Base-by-base conservation (phyloP, 2,113 vertebrate species). In the Platycercus adscitus region DNA sequence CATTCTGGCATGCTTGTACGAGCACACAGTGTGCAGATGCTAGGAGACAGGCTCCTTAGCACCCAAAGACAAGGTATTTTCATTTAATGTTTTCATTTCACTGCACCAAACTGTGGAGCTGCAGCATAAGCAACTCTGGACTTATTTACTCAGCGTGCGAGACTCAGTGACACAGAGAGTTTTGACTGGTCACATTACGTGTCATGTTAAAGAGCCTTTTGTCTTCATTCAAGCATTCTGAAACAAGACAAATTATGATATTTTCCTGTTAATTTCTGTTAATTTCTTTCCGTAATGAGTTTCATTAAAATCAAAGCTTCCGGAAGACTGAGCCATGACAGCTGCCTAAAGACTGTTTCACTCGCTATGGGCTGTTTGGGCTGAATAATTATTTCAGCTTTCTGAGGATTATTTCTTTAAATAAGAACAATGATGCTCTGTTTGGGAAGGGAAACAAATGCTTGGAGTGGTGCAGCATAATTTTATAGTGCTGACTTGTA, bases 211-310 rank as follows among this genome's bases (percentile, higher is more conserved):
- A 97, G 95, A 97, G 88, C 72, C 94, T 95, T 98, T 98, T 98
- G 97, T 98, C 97, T 97, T 97, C 95, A 93, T 98, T 97, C 95
- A 85, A 85, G 95, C 95, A 97, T 97, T 98, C 97, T 96, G 97
- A 98, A 98, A 98, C 97, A 98, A 97, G 98, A 98, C 97, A 98
- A 98, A 98, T 98, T 97, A 98, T 97, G 94, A 98, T 98, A 97
- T 98, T 97, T 97, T 98, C 97, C 94, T 89, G 91, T 96, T 96
- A 97, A 96, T 96, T 96, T 98, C 97, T 98, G 97, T 98, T 98
- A 98, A 98, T 98, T 98, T 98, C 97, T 98, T 97, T 96, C 92
- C 95, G 93, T 98, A 98, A 98, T 98, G 97, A 97, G 96, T 98
- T 98, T 98, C 96, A 98, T 98, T 98, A 97, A 98, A 98, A 97